Evolutionary conservation across 2,797 vertebrate genomes (phyloP).

Genomic region (Epinephelus malabaricus): DNA sequence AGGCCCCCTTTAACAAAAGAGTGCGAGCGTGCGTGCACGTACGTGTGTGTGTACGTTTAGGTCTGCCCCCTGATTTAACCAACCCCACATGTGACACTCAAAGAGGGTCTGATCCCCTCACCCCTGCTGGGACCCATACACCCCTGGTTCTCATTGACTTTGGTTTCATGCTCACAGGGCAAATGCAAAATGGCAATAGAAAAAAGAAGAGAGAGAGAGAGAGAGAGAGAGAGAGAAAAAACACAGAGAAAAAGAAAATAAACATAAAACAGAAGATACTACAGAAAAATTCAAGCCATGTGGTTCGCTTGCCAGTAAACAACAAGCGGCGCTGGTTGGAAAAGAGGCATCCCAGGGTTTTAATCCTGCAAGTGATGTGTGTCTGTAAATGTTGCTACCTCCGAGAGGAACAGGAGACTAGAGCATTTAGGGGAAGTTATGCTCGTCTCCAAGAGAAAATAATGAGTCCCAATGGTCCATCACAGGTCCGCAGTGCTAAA

Average conservation of each 20-base stretch:
- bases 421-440: constrained; percentile 69
- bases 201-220: constrained; percentile 51
- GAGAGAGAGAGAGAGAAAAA: constrained; percentile 21
- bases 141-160: constrained; percentile 82
- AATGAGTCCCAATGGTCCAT: constrained; percentile 73
- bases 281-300: constrained; percentile 77
- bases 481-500: constrained; percentile 61
- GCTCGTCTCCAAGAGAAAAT: constrained; percentile 70
- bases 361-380: constrained; percentile 65
- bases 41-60: constrained; percentile 37
- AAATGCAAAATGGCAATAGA: constrained; percentile 72
- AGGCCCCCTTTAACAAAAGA: constrained; percentile 21
- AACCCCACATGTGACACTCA: constrained; percentile 81
- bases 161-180: constrained; percentile 77
- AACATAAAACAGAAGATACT: constrained; percentile 77
- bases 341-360: constrained; percentile 62
- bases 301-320: constrained; percentile 74
- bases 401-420: constrained; percentile 57
- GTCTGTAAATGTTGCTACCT: constrained; percentile 72
- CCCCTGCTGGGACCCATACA: constrained; percentile 76
- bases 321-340: constrained; percentile 61
- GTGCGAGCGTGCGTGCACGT: constrained; percentile 26
- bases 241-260: constrained; percentile 67
- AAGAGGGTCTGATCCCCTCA: constrained; percentile 76
- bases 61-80: constrained; percentile 73